Base-by-base conservation (phyloP, 2,113 vertebrate genomes). In the Tetrax tetrax region DNA sequence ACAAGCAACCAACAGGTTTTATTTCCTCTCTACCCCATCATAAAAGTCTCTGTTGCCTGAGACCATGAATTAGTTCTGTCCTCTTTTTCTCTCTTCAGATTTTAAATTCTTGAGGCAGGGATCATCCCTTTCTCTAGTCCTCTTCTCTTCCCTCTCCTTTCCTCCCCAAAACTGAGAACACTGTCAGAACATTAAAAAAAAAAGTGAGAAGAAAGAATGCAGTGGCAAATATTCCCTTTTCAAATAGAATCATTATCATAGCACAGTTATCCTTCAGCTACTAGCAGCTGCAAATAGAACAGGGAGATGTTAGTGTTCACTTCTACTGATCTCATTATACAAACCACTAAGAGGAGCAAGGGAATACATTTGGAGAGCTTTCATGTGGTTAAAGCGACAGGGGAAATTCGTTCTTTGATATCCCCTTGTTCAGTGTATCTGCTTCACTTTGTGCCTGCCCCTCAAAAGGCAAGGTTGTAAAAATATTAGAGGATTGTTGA, bases 301-400 rank as follows among this genome's bases (percentile, higher is more conserved):
- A 90, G 81, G 75, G 92, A 95, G 87, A 96, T 95, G 75, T 90
- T 95, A 97, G 89, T 93, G 83, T 92, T 97, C 97, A 87, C 91
- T 95, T 97, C 94, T 93, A 97, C 95, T 97, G 90, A 97, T 97
- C 96, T 98, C 94, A 95, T 97, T 98, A 97, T 97, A 95, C 83
- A 95, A 95, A 97, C 93, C 95, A 97, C 92, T 96, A 96, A 97
- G 97, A 96, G 80, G 41, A 96, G 97, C 96, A 95, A 92, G 96
- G 96, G 95, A 97, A 95, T 95, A 96, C 90, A 92, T 97, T 90
- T 87, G 90, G 56, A 97, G 96, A 96, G 93, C 96, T 98, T 98
- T 98, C 95, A 97, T 96, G 97, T 96, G 76, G 92, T 91, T 97
- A 97, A 97, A 94, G 70, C 35, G 38, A 90, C 95, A 95, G 68